Base-by-base conservation (phyloP, 23 tunicate species). In the Trididemnum nubilum region DNA sequence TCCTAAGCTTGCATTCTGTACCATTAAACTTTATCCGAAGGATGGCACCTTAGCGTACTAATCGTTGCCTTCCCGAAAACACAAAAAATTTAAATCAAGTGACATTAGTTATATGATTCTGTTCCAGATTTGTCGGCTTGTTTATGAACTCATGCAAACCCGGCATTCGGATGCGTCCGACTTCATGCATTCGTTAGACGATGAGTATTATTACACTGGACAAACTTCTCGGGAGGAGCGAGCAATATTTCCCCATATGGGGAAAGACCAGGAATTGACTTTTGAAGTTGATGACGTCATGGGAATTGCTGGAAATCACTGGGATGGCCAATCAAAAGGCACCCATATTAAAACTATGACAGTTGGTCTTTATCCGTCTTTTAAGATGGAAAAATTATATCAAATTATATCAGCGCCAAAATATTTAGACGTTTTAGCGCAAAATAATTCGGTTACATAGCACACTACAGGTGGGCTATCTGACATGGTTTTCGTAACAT, bases 281-380 rank as follows among this genome's bases (percentile, higher is more conserved):
- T 36, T 93, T 23, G 35, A 76, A 33, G 93, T 84, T 2, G 98
- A 89, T 4, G 98, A 93, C 50, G 38, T 80, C 19, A 74, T 93
- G 21, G 93, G 88, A 2, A 51, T 93, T 1, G 88, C 94, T 1
- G 98, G 98, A 19, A 93, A 93, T 61, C 98, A 93, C 44, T 93
- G 98, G 98, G 94, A 93, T 30, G 98, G 98, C 22, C 77, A 64
- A 33, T 93, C 98, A 0, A 88, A 83, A 76, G 98, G 98, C 1
- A 78, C 34, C 1, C 79, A 84, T 60, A 54, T 25, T 3, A 37
- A 88, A 33, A 88, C 93, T 21, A 44, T 61, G 7, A 35, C 73
- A 74, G 60, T 34, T 0, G 98, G 98, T 1, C 58, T 93, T 19
- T 93, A 88, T 76, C 98, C 98, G 3, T 93, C 98, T 23, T 84